A percentile compares a stretch with the other conserved stretches of the same genome.
phyloP scores from a whole-genome alignment of 2,113 vertebrate genomes.

The Ptilorrhoa leucosticta region DNA sequence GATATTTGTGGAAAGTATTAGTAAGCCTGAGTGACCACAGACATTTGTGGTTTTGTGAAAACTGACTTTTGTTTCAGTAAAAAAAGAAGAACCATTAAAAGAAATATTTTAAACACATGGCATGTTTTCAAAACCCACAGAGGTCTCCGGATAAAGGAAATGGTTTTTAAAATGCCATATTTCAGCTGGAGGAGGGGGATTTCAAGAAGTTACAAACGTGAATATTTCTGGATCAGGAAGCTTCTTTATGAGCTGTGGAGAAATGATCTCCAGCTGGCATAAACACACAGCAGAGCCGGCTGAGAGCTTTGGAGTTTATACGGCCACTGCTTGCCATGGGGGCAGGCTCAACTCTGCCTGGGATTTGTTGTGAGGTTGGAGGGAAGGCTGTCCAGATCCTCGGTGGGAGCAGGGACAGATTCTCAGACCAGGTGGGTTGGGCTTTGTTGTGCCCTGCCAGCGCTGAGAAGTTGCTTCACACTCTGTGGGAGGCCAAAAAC shows the following conservation, averaged over 20 bases:
- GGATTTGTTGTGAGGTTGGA: neutral
- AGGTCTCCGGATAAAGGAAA: neutral
- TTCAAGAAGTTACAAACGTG: neutral
- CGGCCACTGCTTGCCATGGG: neutral
- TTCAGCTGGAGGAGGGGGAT: neutral
- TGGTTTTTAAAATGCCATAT: neutral
- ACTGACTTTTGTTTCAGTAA: neutral
- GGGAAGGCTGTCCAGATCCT: neutral
- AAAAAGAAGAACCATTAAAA: neutral
- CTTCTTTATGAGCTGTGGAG: neutral
- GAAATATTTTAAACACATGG: neutral
- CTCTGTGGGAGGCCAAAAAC: neutral
- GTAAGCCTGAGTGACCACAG: neutral
- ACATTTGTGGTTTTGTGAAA: neutral
- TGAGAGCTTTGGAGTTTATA: neutral
- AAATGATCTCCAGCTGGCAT: neutral
- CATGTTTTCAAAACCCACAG: neutral
- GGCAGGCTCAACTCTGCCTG: neutral
- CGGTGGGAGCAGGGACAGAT: accelerated
- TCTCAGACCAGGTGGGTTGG: no score
- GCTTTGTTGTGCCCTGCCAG: neutral
- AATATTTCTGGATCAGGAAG: neutral
- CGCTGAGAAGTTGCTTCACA: neutral
- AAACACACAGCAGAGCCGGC: neutral
- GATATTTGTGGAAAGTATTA: neutral